Conservation (phyloP, 2,113 vertebrate genomes). For the Psettodes erumei region DNA sequence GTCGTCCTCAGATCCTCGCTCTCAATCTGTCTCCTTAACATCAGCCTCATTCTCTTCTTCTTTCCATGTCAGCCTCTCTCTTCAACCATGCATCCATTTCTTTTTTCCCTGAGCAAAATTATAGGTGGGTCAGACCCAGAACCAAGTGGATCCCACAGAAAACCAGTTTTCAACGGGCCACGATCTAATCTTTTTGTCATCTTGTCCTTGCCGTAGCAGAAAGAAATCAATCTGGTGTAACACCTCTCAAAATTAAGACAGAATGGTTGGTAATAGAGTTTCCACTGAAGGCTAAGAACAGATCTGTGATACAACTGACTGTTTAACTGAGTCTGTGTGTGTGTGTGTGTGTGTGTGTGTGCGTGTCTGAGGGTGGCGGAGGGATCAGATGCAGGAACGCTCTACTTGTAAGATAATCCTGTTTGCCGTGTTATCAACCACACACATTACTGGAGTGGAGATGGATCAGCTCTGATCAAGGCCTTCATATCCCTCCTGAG, state of each 20-base stretch:
- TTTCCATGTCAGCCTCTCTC: background rate
- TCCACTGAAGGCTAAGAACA: slow-evolving; percentile 38
- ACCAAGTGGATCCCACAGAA: background rate
- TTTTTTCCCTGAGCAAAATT: background rate
- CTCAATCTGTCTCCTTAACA: background rate
- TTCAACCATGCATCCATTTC: background rate
- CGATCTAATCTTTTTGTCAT: slow-evolving; percentile 17
- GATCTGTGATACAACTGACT: slow-evolving; percentile 37
- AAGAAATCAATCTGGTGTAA: slow-evolving; percentile 17
- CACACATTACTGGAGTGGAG: slow-evolving; percentile 66
- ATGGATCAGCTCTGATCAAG: slow-evolving; percentile 72
- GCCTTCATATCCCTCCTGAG: slow-evolving; percentile 49
- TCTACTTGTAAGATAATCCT: slow-evolving; percentile 74
- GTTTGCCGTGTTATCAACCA: slow-evolving; percentile 69
- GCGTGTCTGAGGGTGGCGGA: slow-evolving; percentile 30
- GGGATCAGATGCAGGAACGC: slow-evolving; percentile 65
- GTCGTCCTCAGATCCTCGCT: background rate
- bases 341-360: background rate
- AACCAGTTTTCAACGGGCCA: background rate
- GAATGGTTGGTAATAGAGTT: slow-evolving; percentile 43
- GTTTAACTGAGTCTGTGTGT: slow-evolving; percentile 31
- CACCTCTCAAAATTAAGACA: slow-evolving; percentile 14
- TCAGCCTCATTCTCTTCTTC: background rate
- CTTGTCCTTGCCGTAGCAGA: background rate
- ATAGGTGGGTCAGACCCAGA: slow-evolving; percentile 9